phyloP scores from a whole-genome alignment of 2,113 vertebrate genomes.

The Pachyramphus minor region DNA sequence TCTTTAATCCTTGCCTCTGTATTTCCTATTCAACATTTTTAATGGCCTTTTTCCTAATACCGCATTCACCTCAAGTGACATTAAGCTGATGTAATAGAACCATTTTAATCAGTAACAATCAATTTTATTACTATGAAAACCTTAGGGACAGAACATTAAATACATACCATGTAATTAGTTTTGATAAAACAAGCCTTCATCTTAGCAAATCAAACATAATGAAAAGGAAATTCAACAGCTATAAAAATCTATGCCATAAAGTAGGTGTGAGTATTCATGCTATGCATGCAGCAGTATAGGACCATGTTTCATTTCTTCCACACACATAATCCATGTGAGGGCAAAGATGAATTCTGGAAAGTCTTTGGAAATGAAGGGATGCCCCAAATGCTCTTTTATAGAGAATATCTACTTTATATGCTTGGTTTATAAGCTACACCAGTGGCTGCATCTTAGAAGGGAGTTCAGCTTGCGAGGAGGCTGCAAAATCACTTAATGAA shows the following conservation, averaged over 20 bases:
- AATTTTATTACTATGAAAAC: constrained; percentile 66
- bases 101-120: constrained; percentile 69
- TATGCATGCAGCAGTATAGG: background rate
- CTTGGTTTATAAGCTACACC: background rate
- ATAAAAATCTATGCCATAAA: constrained; percentile 26
- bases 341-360: background rate
- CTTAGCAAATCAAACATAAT: constrained; percentile 64
- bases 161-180: constrained; percentile 67
- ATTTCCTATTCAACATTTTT: constrained; percentile 11
- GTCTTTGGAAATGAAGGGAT: background rate
- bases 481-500: background rate
- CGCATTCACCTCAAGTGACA: constrained; percentile 34
- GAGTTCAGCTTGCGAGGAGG: background rate
- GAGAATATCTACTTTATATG: background rate
- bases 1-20: background rate
- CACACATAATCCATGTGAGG: background rate
- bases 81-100: constrained; percentile 63
- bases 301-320: background rate
- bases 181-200: constrained; percentile 64
- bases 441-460: background rate
- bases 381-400: background rate
- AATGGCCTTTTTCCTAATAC: constrained; percentile 28
- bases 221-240: constrained; percentile 60
- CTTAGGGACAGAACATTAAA: constrained; percentile 64
- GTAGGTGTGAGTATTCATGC: constrained; percentile 7